Base-by-base conservation (phyloP, 2,888 invertebrate species). In the Dynastes grantii region DNA sequence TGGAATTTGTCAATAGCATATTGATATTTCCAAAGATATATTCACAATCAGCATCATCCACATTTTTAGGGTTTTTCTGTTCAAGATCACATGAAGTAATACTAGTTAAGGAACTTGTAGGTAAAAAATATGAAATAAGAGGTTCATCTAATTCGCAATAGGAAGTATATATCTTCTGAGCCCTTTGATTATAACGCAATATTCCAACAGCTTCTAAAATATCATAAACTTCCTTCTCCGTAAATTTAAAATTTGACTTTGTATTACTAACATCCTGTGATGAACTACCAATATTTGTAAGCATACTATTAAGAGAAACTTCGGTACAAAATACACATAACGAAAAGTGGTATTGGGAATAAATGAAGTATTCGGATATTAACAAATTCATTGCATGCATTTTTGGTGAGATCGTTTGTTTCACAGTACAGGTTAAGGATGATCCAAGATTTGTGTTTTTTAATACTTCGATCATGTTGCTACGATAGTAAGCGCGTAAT, bases 321-420 rank as follows among this genome's bases (percentile, higher is more conserved):
- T 93, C 93, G 2, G 92, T 91, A 67, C 91, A 88, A 85, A 93
- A 92, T 67, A 93, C 91, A 1, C 92, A 92, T 1, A 92, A 85
- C 3, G 91, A 90, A 84, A 92, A 92, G 81, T 89, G 90, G 83
- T 91, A 92, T 45, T 91, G 89, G 89, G 92, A 88, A 73, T 89
- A 88, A 53, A 92, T 83, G 76, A 93, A 88, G 87, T 92, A 92
- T 86, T 93, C 93, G 8, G 91, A 91, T 64, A 93, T 88, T 37
- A 93, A 86, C 70, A 93, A 90, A 85, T 92, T 92, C 13, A 92
- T 83, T n/a, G 92, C 92, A 88, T 93, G 92, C 80, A 89, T 88
- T 70, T 89, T 89, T 0, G 91, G 89, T 58, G 92, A 91, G 49
- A 91, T 83, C 0, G 90, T 87, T 80, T 90, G 89, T 78, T 83